Conservation (phyloP, 2,113 vertebrate species). For the Melospiza georgiana region DNA sequence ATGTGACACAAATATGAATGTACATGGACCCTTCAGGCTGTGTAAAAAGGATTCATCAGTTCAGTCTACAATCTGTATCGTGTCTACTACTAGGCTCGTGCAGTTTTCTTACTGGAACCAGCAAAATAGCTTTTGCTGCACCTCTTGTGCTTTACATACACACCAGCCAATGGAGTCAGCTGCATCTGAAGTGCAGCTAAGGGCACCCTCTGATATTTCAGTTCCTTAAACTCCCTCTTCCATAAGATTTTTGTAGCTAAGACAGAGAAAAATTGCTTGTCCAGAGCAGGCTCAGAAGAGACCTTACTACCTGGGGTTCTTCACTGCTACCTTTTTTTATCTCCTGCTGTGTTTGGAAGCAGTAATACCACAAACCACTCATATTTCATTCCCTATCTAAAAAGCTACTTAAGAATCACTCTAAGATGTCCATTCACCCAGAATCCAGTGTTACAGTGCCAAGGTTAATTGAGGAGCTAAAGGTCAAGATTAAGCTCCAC, state of each 20-base stretch:
- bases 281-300: not conserved
- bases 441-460: not conserved
- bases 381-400: not conserved
- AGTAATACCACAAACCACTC: not conserved
- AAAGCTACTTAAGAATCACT: not conserved
- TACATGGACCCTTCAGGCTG: not conserved
- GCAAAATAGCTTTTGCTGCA: not conserved
- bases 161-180: not conserved
- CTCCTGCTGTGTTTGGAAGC: not conserved
- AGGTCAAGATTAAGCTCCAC: conserved; percentile 32
- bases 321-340: not conserved
- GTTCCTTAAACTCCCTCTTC: not conserved
- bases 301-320: not conserved
- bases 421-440: not conserved
- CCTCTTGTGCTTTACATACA: not conserved
- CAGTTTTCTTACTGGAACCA: not conserved
- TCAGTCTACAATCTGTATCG: not conserved
- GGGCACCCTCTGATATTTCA: not conserved
- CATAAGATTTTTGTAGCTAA: not conserved
- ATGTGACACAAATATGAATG: not conserved
- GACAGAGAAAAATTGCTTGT: not conserved
- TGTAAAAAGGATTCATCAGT: not conserved
- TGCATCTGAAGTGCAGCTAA: not conserved
- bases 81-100: not conserved
- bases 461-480: conserved; percentile 16